A percentile compares a stretch with the other conserved stretches of the same genome.
Evolutionary conservation across 2,797 vertebrate genomes (phyloP).

Genomic region (Girardinus metallicus): DNA sequence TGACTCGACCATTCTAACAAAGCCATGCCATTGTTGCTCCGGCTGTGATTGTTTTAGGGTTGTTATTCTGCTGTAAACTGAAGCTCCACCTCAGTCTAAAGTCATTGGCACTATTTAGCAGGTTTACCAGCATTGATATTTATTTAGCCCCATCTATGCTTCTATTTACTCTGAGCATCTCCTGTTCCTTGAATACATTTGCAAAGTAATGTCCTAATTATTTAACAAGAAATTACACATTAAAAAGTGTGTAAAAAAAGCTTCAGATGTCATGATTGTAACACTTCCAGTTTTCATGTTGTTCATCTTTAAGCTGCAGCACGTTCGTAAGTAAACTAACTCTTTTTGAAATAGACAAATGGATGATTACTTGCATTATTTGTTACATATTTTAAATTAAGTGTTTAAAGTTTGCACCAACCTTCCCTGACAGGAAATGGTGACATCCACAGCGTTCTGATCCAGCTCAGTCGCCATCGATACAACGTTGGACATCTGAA

Average conservation of each 20-base stretch:
- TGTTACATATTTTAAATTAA: background rate
- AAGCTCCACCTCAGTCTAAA: too few species aligned
- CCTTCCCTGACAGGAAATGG: constrained; percentile 92
- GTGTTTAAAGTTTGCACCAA: constrained; percentile 60
- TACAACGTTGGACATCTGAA: constrained; percentile 83
- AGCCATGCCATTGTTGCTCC: too few species aligned
- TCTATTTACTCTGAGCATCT: background rate
- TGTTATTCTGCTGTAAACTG: too few species aligned
- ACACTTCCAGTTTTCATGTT: background rate
- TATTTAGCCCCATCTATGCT: background rate
- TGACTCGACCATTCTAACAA: too few species aligned
- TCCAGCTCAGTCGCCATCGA: constrained; percentile 68
- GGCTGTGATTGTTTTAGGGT: too few species aligned
- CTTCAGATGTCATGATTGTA: background rate
- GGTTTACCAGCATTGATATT: too few species aligned
- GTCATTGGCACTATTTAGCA: too few species aligned
- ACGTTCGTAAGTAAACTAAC: background rate
- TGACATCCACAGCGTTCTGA: constrained; percentile 90
- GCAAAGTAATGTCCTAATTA: background rate
- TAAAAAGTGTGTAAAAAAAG: background rate
- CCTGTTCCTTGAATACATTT: background rate
- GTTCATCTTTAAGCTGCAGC: background rate
- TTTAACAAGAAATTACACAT: background rate
- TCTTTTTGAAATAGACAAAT: background rate
- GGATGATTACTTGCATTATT: background rate